phyloP scores from a whole-genome alignment of 2,113 vertebrate genomes.

The Trichomycterus rosablanca region DNA sequence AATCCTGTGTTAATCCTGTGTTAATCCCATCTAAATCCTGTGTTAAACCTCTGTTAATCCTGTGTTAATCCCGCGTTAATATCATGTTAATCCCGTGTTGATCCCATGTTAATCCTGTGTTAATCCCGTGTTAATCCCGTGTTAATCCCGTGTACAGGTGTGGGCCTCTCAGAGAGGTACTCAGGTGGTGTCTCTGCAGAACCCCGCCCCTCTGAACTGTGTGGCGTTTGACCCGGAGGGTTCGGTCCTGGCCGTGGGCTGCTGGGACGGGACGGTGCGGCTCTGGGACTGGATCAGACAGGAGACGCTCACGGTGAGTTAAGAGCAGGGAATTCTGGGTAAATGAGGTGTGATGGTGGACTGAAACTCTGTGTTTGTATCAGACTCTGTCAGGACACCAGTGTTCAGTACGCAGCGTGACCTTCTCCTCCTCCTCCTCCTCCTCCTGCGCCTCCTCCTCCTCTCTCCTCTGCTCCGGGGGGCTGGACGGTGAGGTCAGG shows the following conservation, averaged over 20 bases:
- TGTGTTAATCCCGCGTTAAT: too few species aligned
- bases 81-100: too few species aligned
- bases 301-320: slow-evolving; percentile 52
- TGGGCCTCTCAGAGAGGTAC: slow-evolving; percentile 68
- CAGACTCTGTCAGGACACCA: slow-evolving; percentile 69
- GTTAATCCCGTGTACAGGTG: slow-evolving; percentile 66
- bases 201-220: slow-evolving; percentile 71
- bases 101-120: too few species aligned
- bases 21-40: too few species aligned
- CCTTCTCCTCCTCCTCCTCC: slow-evolving; percentile 67
- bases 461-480: slow-evolving; percentile 70
- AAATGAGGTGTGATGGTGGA: not conserved
- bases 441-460: slow-evolving; percentile 60
- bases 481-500: slow-evolving; percentile 69
- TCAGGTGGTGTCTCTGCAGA: slow-evolving; percentile 51
- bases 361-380: not conserved
- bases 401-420: slow-evolving; percentile 68
- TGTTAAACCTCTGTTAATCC: too few species aligned
- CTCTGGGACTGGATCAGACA: slow-evolving; percentile 70
- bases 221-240: slow-evolving; percentile 73
- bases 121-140: too few species aligned
- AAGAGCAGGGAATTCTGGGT: not conserved
- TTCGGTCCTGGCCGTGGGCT: slow-evolving; percentile 68
- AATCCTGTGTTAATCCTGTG: too few species aligned
- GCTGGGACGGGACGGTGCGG: slow-evolving; percentile 71